Evolutionary conservation across 2,113 vertebrate species (phyloP).

Genomic region (Poecilia latipinna): DNA sequence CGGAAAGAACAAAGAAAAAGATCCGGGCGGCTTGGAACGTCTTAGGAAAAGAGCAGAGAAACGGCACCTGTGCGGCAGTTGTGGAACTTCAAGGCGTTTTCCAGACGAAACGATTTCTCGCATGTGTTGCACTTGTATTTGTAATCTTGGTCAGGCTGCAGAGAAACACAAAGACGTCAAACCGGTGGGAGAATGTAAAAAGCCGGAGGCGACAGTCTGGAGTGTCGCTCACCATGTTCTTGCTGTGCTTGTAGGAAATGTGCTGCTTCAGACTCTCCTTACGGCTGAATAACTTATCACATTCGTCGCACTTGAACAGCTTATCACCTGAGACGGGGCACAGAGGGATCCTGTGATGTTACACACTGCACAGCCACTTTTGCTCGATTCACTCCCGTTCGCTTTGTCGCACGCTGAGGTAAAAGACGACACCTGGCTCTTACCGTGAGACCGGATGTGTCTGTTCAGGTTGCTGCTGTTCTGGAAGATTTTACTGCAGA

Average conservation of each 20-base stretch:
- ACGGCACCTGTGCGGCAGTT: constrained; percentile 94
- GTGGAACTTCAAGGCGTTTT: constrained; percentile 95
- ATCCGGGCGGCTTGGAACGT: rapidly evolving
- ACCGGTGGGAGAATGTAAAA: neutral
- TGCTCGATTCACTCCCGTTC: neutral
- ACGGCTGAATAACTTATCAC: constrained; percentile 97
- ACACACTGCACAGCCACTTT: neutral
- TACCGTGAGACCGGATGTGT: constrained; percentile 96
- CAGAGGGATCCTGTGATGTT: neutral
- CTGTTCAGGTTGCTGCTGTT: constrained; percentile 99
- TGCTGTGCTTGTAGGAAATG: constrained; percentile 99
- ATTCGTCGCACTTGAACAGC: constrained; percentile 97
- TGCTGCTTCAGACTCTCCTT: constrained; percentile 99
- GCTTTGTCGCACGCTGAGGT: neutral
- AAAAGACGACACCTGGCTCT: neutral
- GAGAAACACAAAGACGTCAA: neutral
- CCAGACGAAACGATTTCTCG: constrained; percentile 94
- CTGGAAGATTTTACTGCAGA: constrained; percentile 96
- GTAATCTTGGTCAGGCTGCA: constrained; percentile 91
- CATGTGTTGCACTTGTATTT: constrained; percentile 90
- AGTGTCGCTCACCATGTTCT: constrained; percentile 83
- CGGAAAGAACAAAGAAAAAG: neutral
- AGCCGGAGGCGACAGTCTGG: rapidly evolving
- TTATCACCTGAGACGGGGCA: constrained; percentile 87
- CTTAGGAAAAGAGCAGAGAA: neutral